Percentiles rank a stretch among this genome's conserved stretches.
These are phyloP conservation scores for Synergus gifuensis DNA, from an alignment of 2,888 invertebrate species.

Conservation along the genomic window DNA sequence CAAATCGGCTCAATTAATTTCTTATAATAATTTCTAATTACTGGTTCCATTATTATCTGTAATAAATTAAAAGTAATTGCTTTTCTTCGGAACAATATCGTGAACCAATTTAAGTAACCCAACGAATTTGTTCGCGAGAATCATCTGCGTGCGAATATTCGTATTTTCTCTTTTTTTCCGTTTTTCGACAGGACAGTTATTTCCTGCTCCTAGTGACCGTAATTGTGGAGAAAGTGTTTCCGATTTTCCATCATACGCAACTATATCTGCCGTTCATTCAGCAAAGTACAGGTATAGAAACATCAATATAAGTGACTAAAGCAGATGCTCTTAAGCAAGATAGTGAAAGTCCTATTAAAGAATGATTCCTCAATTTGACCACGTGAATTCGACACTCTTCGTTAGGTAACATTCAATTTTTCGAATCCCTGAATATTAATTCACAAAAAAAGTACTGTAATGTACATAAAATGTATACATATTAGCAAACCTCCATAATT, in stretches of 20 bases:
- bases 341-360: constrained; percentile 69
- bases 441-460: not conserved
- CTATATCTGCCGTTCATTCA: constrained; percentile 51
- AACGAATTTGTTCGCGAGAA: not conserved
- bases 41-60: not conserved
- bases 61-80: not conserved
- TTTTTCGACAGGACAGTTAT: constrained; percentile 53
- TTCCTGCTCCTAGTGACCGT: constrained; percentile 61
- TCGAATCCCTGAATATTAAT: not conserved
- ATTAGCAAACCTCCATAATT: not conserved
- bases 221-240: constrained; percentile 72
- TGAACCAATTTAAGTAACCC: not conserved
- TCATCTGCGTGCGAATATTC: not conserved
- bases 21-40: not conserved
- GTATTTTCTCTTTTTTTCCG: not conserved
- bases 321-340: constrained; percentile 66
- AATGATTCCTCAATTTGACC: constrained; percentile 13
- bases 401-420: constrained; percentile 10
- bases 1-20: not conserved
- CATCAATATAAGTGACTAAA: constrained; percentile 51
- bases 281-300: constrained; percentile 49
- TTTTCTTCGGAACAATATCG: not conserved
- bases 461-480: not conserved
- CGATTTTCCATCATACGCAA: constrained; percentile 62
- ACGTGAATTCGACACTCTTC: not conserved